Evolutionary conservation across 2,113 vertebrate genomes (phyloP), one percentile per base, ranked within the genome.

Genomic region (Thamnaconus septentrionalis): DNA sequence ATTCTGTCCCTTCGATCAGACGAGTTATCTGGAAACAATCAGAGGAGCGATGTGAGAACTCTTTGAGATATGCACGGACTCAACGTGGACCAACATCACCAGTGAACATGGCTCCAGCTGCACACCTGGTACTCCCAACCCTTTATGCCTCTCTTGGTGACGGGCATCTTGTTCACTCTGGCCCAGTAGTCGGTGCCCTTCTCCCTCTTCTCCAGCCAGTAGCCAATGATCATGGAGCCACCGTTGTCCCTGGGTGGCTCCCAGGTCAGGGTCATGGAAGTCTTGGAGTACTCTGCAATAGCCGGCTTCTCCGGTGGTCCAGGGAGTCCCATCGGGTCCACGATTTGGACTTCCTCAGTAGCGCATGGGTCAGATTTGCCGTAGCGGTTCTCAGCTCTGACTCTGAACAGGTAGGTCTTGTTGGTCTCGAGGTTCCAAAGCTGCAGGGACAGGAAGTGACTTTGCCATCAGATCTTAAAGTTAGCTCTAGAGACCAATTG

Each of bases 201-300:
- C 75, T 98, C 94, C 85, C 94, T 94, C 81, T 98, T 99, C 85
- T 99, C 97, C 64, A 98, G 72, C 96, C 96, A 99, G 81, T 99
- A 99, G 68, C 97, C 96, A 53, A 91, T 93, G 65, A 99, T 96
- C 51, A 87, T 91, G 72, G 95, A 93, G 59, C 97, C 97, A 0
- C 97, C 97, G 6, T 90, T 93, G 67, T 96, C 92, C 85, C 92
- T 71, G 61, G 97, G 97, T 77, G 97, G 93, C 10, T 96, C 92
- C 97, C 97, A 99, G 64, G 95, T 93, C 53, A 99, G 91, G 42
- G 96, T 83, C 95, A 99, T 98, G 1, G 94, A 92, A 44, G 92
- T 92, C 84, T 94, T 97, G 53, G 92, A 93, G 65, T 91, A 90
- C 31, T 97, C 94, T 44, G 93, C 78, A 56, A 98, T 83, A 69